These are phyloP conservation scores for Enteromius anoplus DNA, from an alignment of 2,797 vertebrate species.

Conservation along the genomic window DNA sequence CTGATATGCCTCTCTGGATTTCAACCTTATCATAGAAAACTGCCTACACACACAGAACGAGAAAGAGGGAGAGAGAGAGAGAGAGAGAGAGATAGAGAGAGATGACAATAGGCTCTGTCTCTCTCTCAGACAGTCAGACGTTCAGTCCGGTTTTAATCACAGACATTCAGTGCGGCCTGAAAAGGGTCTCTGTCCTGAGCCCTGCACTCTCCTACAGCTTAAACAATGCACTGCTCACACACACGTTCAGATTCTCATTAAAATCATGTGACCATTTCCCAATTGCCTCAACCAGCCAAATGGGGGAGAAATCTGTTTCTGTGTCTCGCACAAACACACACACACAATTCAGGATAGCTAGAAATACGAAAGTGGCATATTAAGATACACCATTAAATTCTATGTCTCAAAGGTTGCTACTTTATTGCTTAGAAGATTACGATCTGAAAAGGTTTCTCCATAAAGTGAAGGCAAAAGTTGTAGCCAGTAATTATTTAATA, in stretches of 20 bases:
- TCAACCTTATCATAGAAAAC: constrained; percentile 54
- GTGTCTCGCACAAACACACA: neutral
- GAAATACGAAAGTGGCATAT: neutral
- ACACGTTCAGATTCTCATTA: constrained; percentile 44
- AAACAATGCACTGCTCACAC: constrained; percentile 50
- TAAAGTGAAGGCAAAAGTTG: neutral
- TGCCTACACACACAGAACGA: constrained; percentile 40
- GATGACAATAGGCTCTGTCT: constrained; percentile 47
- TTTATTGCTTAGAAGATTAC: neutral
- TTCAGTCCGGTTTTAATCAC: constrained; percentile 58
- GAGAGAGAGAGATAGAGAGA: constrained; percentile 17
- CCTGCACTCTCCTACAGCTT: constrained; percentile 42
- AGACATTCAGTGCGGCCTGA: constrained; percentile 54
- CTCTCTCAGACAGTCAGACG: constrained; percentile 53
- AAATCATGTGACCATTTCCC: constrained; percentile 51
- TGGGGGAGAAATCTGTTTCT: neutral
- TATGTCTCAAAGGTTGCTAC: neutral
- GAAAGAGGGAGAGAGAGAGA: neutral
- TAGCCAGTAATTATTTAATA: neutral
- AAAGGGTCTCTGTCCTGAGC: constrained; percentile 56
- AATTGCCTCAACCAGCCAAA: constrained; percentile 27
- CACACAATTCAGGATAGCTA: neutral
- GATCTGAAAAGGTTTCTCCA: neutral
- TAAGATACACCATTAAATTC: neutral
- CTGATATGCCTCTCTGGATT: constrained; percentile 46